Conservation (phyloP, 2,888 invertebrate species). For the Caenorhabditis japonica region DNA sequence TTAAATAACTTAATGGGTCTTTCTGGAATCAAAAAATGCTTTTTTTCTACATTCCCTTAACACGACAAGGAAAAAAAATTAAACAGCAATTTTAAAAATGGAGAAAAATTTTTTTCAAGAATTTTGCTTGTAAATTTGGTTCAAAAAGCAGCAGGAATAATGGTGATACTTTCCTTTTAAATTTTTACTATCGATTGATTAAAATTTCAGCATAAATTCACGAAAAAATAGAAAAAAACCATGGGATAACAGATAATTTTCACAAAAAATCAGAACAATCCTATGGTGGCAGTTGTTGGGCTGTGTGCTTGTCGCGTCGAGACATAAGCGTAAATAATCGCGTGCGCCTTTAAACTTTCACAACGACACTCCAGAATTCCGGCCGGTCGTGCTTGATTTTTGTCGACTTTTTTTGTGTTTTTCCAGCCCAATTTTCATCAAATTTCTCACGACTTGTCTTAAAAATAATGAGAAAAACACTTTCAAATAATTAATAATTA, state of each 20-base stretch:
- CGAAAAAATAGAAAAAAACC: slow-evolving; percentile 25
- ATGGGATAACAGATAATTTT: slow-evolving; percentile 28
- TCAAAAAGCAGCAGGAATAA: no score
- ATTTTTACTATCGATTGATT: slow-evolving; percentile 5
- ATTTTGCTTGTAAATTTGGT: slow-evolving; percentile 5
- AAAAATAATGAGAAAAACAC: neutral
- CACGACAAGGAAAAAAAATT: neutral
- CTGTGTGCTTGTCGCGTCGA: slow-evolving; percentile 16
- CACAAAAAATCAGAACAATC: neutral
- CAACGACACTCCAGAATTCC: slow-evolving; percentile 41
- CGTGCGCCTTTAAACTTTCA: slow-evolving; percentile 37
- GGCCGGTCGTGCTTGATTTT: slow-evolving; percentile 23
- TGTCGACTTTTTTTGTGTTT: slow-evolving; percentile 4
- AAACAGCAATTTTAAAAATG: slow-evolving; percentile 3
- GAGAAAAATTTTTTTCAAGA: neutral
- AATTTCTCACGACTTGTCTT: neutral
- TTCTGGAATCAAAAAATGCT: no score
- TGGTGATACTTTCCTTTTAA: neutral
- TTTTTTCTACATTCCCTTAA: no score
- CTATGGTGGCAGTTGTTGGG: slow-evolving; percentile 29
- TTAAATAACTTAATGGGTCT: no score
- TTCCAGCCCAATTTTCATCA: neutral
- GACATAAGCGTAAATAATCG: slow-evolving; percentile 17
- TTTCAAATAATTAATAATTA: neutral
- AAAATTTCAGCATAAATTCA: neutral